These are phyloP conservation scores for Parnassius glacialis DNA, from an alignment of 2,888 invertebrate species.

Conservation along the genomic window DNA sequence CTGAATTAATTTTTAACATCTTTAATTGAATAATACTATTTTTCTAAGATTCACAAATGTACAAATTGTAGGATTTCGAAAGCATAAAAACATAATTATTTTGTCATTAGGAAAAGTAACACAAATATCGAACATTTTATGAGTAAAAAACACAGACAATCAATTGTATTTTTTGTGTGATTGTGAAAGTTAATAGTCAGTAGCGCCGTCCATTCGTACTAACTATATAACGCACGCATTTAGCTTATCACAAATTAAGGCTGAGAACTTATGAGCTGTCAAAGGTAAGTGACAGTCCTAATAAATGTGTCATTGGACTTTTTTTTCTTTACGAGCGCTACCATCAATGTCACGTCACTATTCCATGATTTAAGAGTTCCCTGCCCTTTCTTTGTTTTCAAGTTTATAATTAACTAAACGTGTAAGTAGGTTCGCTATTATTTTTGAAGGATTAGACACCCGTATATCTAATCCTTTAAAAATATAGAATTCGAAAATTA, in stretches of 20 bases:
- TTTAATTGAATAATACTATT: too few relatives aligned
- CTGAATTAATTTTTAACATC: too few relatives aligned
- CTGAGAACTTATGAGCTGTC: conserved; percentile 72
- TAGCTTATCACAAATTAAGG: conserved; percentile 76
- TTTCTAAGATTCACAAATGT: too few relatives aligned
- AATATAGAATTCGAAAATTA: too few relatives aligned
- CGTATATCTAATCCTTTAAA: too few relatives aligned
- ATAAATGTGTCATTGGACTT: conserved; percentile 76
- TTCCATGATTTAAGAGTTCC: conserved; percentile 74
- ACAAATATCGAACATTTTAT: background rate
- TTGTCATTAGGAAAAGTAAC: background rate
- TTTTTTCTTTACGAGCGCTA: conserved; percentile 48
- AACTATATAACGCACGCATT: conserved; percentile 51
- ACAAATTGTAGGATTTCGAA: too few relatives aligned
- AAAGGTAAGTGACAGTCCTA: conserved; percentile 69
- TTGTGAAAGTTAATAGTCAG: conserved; percentile 69
- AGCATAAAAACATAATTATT: too few relatives aligned
- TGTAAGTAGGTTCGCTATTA: conserved; percentile 24
- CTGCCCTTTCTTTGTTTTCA: conserved; percentile 77
- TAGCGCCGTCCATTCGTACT: conserved; percentile 56
- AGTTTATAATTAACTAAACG: conserved; percentile 44
- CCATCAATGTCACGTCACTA: conserved; percentile 70
- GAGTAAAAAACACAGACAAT: too few relatives aligned
- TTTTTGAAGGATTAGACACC: background rate
- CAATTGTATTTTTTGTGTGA: conserved; percentile 29